Base-by-base conservation (phyloP, 2,888 invertebrate genomes). In the Cephus sareptanus region DNA sequence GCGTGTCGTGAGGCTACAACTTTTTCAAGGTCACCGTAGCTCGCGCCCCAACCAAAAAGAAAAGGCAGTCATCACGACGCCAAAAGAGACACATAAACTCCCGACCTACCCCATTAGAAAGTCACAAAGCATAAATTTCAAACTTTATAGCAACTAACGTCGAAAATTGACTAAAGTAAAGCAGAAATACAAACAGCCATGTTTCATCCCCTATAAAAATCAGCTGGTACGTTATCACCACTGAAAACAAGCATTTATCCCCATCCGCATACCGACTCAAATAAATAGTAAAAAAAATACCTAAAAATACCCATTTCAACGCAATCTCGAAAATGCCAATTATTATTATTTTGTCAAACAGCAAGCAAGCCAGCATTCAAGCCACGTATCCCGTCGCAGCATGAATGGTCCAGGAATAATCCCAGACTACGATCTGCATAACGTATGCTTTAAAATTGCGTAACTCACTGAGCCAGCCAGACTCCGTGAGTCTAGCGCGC, bases 1-100 rank as follows among this genome's bases (percentile, higher is more conserved):
- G 23, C 56, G 56, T 56, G 56, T 56, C 9, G 9, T 9, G 40
- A 40, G 40, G 4, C 40, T 9, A 56, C 6, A 9, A 56, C 23
- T 23, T 56, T 56, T 23, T 23, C 23, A 56, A 56, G 56, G 56
- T 56, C 56, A 9, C 23, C 0, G 56, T 15, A 23, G 23, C 40
- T 40, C 40, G 1, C 0, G 23, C 1, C 56, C 56, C 1, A 23
- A 56, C 6, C 9, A 6, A 56, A 56, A 56, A 23, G 15, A 40
- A 0, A 56, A 4, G 13, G 2, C 56, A 56, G 0, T 0, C 9
- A 0, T 23, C 40, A 23, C 40, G 1, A 0, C 15, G 15, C 4
- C 15, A 23, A 9, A 1, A 56, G 12, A 23, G 23, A 40, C 4
- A 9, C 23, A 40, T 4, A 6, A 2, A 6, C 15, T 56, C 40